These are phyloP conservation scores for Aramus guarauna DNA, from an alignment of 2,113 vertebrate species.

Conservation along the genomic window DNA sequence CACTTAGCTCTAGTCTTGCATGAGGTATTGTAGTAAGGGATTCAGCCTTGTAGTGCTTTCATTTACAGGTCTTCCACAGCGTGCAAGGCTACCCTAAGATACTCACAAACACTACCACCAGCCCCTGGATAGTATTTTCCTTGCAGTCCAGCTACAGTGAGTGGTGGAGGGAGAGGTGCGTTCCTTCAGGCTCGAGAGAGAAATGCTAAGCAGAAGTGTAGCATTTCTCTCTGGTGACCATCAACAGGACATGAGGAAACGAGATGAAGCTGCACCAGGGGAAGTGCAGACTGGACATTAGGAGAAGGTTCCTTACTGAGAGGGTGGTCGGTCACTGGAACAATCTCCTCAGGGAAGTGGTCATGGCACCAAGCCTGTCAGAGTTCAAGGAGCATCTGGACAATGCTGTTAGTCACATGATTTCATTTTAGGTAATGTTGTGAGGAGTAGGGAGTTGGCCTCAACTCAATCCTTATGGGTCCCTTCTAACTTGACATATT, in stretches of 20 bases:
- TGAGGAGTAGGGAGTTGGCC: not conserved
- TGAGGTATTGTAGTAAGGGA: not conserved
- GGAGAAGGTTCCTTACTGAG: not conserved
- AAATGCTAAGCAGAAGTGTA: not conserved
- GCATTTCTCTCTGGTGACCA: not conserved
- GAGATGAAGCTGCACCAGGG: not conserved
- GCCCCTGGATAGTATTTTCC: not conserved
- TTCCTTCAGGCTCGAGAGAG: not conserved
- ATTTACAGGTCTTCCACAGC: not conserved
- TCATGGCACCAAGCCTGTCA: not conserved
- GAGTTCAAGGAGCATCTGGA: not conserved
- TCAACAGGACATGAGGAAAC: accelerated
- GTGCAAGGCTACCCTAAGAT: not conserved
- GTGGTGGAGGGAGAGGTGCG: accelerated
- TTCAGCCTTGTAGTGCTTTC: not conserved
- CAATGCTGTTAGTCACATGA: not conserved
- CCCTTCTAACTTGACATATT: not conserved
- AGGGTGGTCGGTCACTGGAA: not conserved
- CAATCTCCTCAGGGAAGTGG: not conserved
- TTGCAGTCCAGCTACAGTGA: not conserved
- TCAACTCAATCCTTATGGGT: not conserved
- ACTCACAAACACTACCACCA: not conserved
- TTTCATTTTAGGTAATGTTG: not conserved
- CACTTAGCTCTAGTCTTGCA: not conserved
- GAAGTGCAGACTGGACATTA: not conserved